Base-by-base conservation (phyloP, 2,888 invertebrate species). In the Caenorhabditis afra region DNA sequence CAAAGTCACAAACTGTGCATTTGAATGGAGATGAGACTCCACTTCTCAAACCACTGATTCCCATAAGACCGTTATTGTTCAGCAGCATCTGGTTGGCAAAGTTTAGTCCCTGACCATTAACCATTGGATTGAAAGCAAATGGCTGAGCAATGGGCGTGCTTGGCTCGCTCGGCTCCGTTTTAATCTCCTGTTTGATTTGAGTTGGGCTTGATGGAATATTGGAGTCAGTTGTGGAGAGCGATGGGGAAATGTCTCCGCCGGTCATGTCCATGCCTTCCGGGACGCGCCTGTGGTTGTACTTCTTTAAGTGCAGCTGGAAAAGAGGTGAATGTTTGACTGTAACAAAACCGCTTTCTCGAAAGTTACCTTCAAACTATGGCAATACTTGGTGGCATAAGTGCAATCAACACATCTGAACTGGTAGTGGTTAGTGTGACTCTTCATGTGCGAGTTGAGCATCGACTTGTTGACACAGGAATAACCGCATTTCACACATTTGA, bases 371-470 rank as follows among this genome's bases (percentile, higher is more conserved):
- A 99, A 92, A 18, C 96, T 96, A 91, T 99, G 98, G 88, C 96
- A 96, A 91, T 99, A 99, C 90, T 99, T 99, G 22, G 97, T 97
- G 8, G 95, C 96, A 90, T 98, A 99, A 68, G 94, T 94, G 91
- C 99, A 99, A 90, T 96, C 94, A 0, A 94, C 92, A 91, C 99
- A 99, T 44, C 95, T 93, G 91, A 96, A 89, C 61, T 89, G 82
- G 82, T 92, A 92, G 49, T 91, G 90, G 79, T 92, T 92, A 10
- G 92, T 92, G 91, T 99, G 99, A 0, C 96, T 96, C 90, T 99
- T 99, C 90, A 96, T 93, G 91, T 99, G 99, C 0, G 96, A 97
- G 91, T 96, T 98, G 67, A 99, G 92, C 99, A 99, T 99, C 0
- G 97, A 97, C 91, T 97, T 96, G 92, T 96, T 97, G n/a, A 97